Conservation (phyloP, 2,888 invertebrate species). For the Drosophila barbarae region DNA sequence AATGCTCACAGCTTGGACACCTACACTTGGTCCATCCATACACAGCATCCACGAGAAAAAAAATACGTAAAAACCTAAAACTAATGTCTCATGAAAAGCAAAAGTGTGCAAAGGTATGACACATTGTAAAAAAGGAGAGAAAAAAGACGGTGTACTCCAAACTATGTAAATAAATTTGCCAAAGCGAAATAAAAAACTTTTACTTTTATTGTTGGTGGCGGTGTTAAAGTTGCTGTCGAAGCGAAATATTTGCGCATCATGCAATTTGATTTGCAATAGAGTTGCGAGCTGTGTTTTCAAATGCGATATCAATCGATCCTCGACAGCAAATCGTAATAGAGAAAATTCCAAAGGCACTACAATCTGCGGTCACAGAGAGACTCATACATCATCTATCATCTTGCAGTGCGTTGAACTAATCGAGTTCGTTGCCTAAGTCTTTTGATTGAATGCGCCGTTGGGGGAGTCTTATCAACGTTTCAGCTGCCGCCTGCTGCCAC, state of each 20-base stretch:
- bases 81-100: constrained; percentile 60
- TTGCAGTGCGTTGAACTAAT: constrained; percentile 52
- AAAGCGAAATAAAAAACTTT: constrained; percentile 59
- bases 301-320: constrained; percentile 37
- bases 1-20: constrained; percentile 47
- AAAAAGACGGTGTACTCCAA: constrained; percentile 27
- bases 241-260: constrained; percentile 66
- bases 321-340: constrained; percentile 24
- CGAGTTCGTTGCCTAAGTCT: constrained; percentile 64
- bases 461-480: constrained; percentile 44
- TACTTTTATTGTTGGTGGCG: constrained; percentile 55
- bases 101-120: constrained; percentile 60
- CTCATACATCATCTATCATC: constrained; percentile 4
- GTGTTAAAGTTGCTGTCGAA: constrained; percentile 22
- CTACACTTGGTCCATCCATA: constrained; percentile 46
- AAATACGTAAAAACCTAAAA: constrained; percentile 8
- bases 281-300: constrained; percentile 47
- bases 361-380: constrained; percentile 4
- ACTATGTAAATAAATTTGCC: constrained; percentile 55
- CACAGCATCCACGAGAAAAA: constrained; percentile 46
- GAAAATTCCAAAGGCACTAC: constrained; percentile 28
- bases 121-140: constrained; percentile 45
- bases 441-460: constrained; percentile 34
- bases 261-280: constrained; percentile 66
- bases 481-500: constrained; percentile 23